A percentile compares a stretch with the other conserved stretches of the same genome.
phyloP scores from a whole-genome alignment of 2,888 invertebrate species.

The Phortica magna region DNA sequence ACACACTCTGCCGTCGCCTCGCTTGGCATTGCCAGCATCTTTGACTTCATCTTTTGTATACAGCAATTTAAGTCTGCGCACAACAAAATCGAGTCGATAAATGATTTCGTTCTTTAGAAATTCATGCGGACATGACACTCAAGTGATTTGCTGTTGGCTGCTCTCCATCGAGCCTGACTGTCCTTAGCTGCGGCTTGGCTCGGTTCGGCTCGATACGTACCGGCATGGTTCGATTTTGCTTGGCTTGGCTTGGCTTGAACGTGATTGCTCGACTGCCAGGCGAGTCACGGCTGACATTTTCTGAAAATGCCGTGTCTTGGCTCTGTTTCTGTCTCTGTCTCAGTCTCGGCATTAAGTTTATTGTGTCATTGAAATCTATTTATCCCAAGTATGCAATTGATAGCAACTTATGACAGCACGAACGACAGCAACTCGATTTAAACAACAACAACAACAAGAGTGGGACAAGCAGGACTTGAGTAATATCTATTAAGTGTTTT shows the following conservation, averaged over 20 bases:
- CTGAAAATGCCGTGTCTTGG: constrained; percentile 11
- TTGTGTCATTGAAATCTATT: constrained; percentile 30
- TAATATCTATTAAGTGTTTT: constrained; percentile 72
- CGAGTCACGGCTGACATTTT: constrained; percentile 13
- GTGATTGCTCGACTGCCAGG: constrained; percentile 63
- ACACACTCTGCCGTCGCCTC: neutral
- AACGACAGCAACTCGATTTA: neutral
- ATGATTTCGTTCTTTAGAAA: constrained; percentile 68
- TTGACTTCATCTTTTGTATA: constrained; percentile 4
- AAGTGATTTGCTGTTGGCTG: constrained; percentile 49
- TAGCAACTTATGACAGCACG: constrained; percentile 51
- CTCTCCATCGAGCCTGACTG: neutral
- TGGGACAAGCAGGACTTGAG: constrained; percentile 42
- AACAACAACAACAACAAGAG: neutral
- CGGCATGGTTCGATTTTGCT: neutral
- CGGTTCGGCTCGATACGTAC: no score
- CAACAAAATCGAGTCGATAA: constrained; percentile 53
- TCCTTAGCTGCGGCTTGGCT: neutral
- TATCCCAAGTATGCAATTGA: constrained; percentile 48
- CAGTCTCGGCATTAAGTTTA: constrained; percentile 6
- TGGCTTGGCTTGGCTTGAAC: constrained; percentile 45
- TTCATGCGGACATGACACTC: constrained; percentile 70
- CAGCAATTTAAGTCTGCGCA: constrained; percentile 10
- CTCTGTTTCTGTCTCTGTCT: neutral
- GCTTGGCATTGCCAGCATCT: neutral